Base-by-base conservation (phyloP, 2,888 invertebrate genomes). In the Caenorhabditis becei region DNA sequence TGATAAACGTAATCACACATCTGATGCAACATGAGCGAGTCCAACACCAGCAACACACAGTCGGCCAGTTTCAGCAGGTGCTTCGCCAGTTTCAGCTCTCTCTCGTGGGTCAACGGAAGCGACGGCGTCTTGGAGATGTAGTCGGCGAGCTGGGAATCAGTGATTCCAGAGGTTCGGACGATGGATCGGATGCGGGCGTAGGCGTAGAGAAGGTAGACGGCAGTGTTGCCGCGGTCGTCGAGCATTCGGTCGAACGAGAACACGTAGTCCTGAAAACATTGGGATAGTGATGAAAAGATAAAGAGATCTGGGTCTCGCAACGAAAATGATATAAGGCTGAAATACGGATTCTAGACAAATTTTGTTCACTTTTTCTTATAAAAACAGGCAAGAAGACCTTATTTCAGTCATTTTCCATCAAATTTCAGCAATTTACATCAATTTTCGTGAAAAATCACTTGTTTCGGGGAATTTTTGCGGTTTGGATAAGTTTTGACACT, bases 171-270 rank as follows among this genome's bases (percentile, higher is more conserved):
- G 41, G 89, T 91, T 26, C 93, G 90, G 7, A 92, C 91, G 63
- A 93, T 93, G 1, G 93, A 93, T 77, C 92, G 94, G 85, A 99
- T 99, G 49, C 99, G 93, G 11, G 97, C 97, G 87, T 95, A 94
- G 0, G 97, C 96, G 92, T 99, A 99, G 8, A 99, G 92, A 65
- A 99, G 93, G 91, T 99, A 99, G 0, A 97, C 97, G 0, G 99
- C 99, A 0, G 99, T 99, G 91, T 99, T 99, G 11, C 99, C 99
- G 91, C 95, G 95, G 91, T 99, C 98, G 91, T 99, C 97, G 83
- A 99, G 93, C 99, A 99, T 99, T 92, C 96, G 96, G 91, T 99
- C 97, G 92, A 97, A 99, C 0, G 97, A 97, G 92, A 99, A 99
- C 1, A 98, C 94, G 91, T 99, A 99, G 91, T 98, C 98, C 75